Evolutionary conservation across 1,140 invertebrate genomes (phyloP), one percentile per base, ranked within the genome.

Genomic region (Linepithema humile): DNA sequence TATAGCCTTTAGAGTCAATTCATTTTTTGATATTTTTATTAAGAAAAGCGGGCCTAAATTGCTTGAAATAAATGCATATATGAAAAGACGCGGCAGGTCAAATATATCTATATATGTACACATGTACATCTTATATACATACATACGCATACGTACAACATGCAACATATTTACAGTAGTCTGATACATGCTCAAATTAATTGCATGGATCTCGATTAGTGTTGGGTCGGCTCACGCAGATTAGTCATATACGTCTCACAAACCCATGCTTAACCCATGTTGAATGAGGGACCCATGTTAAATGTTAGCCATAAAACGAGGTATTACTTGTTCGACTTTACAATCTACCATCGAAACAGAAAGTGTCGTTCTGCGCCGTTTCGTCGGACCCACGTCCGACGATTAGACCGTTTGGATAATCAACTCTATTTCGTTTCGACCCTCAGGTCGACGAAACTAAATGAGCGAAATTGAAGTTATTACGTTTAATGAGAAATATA

Each of bases 191-290:
- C 55, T 69, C 45, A 88, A 90, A 89, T 90, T 91, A 86, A 90
- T 90, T 87, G 86, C 80, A 77, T 45, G 55, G 70, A 72, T 77
- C 88, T 90, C 82, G 87, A 90, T 90, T 88, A 90, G 67, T 59
- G 57, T 69, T 53, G 48, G 73, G 67, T 67, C 26, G 53, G 82
- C 53, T 70, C 26, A n/a, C 32, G 45, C 26, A 88, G 84, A 90
- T 90, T 90, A 86, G 78, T 82, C 82, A 7, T 70, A 82, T 60
- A 84, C 29, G 23, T 29, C 55, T 26, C 40, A 43, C 43, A 43
- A 32, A 20, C 4, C 12, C 3, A 53, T 55, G 35, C 9, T 45
- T 15, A 75, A 85, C 6, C 43, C n/a, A n/a, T n/a, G n/a, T n/a
- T n/a, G n/a, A 55, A 3, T 20, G 10, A 65, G 20, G 3, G 6